Base-by-base conservation (phyloP, 2,797 vertebrate species). In the Myotis vivesi region DNA sequence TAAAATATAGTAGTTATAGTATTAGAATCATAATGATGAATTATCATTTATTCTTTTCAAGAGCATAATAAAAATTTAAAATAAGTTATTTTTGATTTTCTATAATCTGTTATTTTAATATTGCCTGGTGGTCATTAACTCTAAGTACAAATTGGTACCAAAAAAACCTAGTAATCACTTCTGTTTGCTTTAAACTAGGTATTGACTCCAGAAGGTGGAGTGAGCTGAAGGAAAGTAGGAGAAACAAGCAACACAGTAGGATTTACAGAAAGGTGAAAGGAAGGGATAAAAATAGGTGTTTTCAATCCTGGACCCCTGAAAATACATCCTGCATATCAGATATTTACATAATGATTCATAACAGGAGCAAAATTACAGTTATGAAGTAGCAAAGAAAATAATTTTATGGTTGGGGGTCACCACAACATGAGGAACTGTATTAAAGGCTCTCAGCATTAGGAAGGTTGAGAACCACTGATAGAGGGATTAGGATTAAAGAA, bases 1-100 rank as follows among this genome's bases (percentile, higher is more conserved):
- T 89, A 79, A 33, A 51, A 64, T 33, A 92, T 75, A 71, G 2
- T 57, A 86, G 87, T 64, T 86, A 20, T 53, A 30, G 6, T 71
- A 51, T 62, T 89, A 84, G 53, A 95, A 86, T 92, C 13, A 91
- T 28, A 77, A 13, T 80, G 38, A 82, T 69, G 36, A 84, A 73
- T 46, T 85, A 1, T 41, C 36, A 46, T 83, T 93, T 88, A 80
- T 87, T 80, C 0, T 85, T 90, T 88, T 55, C 77, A 69, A 83
- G 36, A 41, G 1, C 84, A 12, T 64, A 93, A 72, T 71, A 55
- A 36, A 91, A 91, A 55, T 36, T 36, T 44, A 66, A 17, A 11
- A 36, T 64, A 5, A 85, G 30, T 53, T 64, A 76, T 66, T 87
- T 88, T 87, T 87, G 41, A 72, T 75, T 51, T 72, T 62, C 20